Evolutionary conservation across 1,140 invertebrate genomes (phyloP).

Genomic region (Plodia interpunctella): DNA sequence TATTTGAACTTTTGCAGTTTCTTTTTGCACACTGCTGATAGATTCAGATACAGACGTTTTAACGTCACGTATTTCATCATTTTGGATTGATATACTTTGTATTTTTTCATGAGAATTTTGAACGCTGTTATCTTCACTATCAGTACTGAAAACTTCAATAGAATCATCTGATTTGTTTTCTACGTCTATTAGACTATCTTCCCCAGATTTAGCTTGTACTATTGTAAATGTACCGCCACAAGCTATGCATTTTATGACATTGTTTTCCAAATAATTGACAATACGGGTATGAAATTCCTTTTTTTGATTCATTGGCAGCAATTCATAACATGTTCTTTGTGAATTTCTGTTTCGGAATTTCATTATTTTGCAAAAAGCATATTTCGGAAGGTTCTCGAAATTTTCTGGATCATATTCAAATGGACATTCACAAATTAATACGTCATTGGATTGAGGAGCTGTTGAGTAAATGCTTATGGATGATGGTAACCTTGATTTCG

Average conservation of each 20-base stretch:
- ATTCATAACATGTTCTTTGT: constrained; percentile 68
- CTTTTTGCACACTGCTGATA: background rate
- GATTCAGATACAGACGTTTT: constrained; percentile 21
- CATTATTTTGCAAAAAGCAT: constrained; percentile 75
- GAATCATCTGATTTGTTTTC: background rate
- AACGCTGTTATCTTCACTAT: background rate
- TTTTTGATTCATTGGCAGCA: constrained; percentile 74
- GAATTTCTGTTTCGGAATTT: constrained; percentile 70
- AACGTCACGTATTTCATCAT: background rate
- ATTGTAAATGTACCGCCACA: constrained; percentile 65
- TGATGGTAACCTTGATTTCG: constrained; percentile 27
- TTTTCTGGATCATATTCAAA: constrained; percentile 56
- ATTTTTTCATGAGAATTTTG: background rate
- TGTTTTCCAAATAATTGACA: constrained; percentile 67
- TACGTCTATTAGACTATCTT: constrained; percentile 10
- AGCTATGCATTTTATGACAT: constrained; percentile 63
- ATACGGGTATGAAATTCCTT: constrained; percentile 75
- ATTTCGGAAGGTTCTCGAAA: constrained; percentile 61
- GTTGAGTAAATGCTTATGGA: constrained; percentile 30
- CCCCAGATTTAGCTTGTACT: constrained; percentile 41
- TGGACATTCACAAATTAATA: constrained; percentile 48
- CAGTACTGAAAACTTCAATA: background rate
- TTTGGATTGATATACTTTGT: background rate
- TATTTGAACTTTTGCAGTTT: background rate
- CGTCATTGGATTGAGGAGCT: constrained; percentile 24